Evolutionary conservation across 2,888 invertebrate species (phyloP).

Genomic region (Hydrotaea diabolus): DNA sequence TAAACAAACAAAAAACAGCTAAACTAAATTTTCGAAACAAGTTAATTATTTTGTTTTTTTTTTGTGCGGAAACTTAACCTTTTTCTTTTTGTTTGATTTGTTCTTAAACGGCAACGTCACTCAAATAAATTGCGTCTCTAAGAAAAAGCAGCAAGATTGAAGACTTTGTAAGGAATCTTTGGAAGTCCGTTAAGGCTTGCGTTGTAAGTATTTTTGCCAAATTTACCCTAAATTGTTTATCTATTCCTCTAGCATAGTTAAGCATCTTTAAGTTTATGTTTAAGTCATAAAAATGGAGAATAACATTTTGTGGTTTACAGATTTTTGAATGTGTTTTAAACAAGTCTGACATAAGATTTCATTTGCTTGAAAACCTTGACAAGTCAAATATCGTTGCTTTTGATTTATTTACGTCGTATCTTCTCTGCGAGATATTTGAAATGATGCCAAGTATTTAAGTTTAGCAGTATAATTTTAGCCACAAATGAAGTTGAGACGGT

Average conservation of each 20-base stretch:
- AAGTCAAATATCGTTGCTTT: too few species aligned
- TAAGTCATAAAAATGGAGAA: background rate
- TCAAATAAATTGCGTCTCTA: slow-evolving; percentile 54
- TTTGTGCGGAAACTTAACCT: background rate
- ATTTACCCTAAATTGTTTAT: slow-evolving; percentile 7
- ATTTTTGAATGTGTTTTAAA: too few species aligned
- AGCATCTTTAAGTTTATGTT: background rate
- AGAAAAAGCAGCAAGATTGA: slow-evolving; percentile 81
- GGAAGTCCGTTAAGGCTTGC: slow-evolving; percentile 82
- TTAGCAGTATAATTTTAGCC: too few species aligned
- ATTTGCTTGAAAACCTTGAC: too few species aligned
- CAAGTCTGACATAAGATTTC: too few species aligned
- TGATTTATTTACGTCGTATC: too few species aligned
- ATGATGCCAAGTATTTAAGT: too few species aligned
- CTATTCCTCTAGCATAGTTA: background rate
- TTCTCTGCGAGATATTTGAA: too few species aligned
- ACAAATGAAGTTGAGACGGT: too few species aligned
- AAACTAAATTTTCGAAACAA: background rate
- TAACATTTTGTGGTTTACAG: too few species aligned
- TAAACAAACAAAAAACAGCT: background rate
- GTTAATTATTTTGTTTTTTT: background rate
- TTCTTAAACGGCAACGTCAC: slow-evolving; percentile 17
- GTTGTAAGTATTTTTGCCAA: slow-evolving; percentile 78
- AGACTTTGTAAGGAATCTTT: slow-evolving; percentile 81
- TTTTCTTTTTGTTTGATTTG: slow-evolving; percentile 24